Percentiles rank a stretch among this genome's conserved stretches.
Evolutionary conservation across 1,140 invertebrate genomes (phyloP).

Genomic region (Bombus terrestris): DNA sequence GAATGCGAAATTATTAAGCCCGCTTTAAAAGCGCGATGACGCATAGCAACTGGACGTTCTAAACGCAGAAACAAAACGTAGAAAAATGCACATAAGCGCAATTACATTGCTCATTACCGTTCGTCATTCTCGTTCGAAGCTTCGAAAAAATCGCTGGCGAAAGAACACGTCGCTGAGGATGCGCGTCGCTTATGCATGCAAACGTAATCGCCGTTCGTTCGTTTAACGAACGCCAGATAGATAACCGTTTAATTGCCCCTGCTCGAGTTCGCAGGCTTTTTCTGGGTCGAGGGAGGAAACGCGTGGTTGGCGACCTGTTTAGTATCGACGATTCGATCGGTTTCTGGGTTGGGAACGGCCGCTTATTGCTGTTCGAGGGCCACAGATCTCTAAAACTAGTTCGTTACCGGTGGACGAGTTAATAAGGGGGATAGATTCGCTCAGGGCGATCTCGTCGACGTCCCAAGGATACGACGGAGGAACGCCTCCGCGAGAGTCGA

Average conservation of each 20-base stretch:
- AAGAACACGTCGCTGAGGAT: not conserved
- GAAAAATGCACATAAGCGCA: not conserved
- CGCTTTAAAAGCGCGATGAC: not conserved
- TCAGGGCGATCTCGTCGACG: slow-evolving; percentile 26
- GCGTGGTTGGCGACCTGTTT: not conserved
- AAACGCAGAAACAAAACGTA: no score
- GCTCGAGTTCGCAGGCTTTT: not conserved
- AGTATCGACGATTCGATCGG: slow-evolving; percentile 44
- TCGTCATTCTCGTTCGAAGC: not conserved
- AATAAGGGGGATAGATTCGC: slow-evolving; percentile 40
- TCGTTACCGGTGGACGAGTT: slow-evolving; percentile 44
- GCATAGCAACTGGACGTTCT: not conserved
- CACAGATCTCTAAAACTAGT: slow-evolving; percentile 13
- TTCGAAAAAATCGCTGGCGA: not conserved
- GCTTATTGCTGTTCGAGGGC: not conserved
- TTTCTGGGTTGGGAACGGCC: not conserved
- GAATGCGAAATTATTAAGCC: not conserved
- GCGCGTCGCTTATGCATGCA: not conserved
- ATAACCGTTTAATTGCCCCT: slow-evolving; percentile 30
- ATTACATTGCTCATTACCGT: slow-evolving; percentile 10
- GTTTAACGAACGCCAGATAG: slow-evolving; percentile 11
- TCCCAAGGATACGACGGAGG: not conserved
- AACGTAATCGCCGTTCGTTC: not conserved
- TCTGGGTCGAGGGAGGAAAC: slow-evolving; percentile 4
- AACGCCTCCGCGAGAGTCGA: slow-evolving; percentile 22